These are phyloP conservation scores for Phrynocephalus versicolor DNA, from an alignment of 2,113 vertebrate species.

Conservation along the genomic window DNA sequence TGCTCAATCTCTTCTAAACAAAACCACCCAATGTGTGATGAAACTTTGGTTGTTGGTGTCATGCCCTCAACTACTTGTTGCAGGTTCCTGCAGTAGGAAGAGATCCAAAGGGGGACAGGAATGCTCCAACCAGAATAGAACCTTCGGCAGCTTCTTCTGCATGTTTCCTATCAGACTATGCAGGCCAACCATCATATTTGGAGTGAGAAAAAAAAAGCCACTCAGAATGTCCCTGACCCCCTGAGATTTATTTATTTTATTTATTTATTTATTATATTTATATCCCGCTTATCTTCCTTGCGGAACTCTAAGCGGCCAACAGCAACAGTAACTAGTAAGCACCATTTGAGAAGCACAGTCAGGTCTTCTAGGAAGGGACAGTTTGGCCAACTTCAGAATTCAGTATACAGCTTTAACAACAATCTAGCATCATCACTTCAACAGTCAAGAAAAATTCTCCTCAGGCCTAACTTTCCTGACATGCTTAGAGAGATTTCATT, in stretches of 20 bases:
- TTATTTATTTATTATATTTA: no score
- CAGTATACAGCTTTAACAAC: background rate
- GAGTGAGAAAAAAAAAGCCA: no score
- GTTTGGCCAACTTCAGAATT: no score
- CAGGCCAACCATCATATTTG: background rate
- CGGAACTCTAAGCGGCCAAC: background rate
- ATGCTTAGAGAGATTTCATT: background rate
- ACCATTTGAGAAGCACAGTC: background rate
- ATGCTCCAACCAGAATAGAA: background rate
- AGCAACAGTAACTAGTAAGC: background rate
- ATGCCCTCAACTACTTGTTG: background rate
- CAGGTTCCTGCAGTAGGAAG: background rate
- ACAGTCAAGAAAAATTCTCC: background rate
- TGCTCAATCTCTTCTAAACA: background rate
- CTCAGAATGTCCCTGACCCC: no score
- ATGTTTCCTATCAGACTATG: background rate
- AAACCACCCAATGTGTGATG: background rate
- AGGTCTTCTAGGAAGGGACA: background rate
- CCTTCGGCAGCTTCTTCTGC: background rate
- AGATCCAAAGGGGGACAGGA: background rate
- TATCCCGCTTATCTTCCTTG: no score
- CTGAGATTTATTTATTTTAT: no score
- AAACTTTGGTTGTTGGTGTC: background rate
- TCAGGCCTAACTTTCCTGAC: background rate
- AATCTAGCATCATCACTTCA: background rate